Evolutionary conservation across 1,140 invertebrate genomes (phyloP).

Genomic region (Choristoneura fumiferana): DNA sequence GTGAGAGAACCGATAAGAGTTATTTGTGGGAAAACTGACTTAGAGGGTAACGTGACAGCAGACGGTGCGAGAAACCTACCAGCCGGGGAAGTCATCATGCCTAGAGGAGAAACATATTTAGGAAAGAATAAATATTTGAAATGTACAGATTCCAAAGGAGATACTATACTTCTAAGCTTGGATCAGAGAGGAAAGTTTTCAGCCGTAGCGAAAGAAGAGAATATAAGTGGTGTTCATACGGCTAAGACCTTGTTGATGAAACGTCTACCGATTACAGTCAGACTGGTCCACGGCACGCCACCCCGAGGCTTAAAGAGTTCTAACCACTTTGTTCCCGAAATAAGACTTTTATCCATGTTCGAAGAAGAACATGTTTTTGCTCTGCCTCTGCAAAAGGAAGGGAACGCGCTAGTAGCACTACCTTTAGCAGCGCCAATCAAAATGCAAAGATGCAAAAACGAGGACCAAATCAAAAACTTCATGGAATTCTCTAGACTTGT

Average conservation of each 20-base stretch:
- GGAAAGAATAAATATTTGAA: constrained; percentile 88
- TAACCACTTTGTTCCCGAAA: constrained; percentile 89
- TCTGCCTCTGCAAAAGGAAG: constrained; percentile 89
- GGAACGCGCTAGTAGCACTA: constrained; percentile 87
- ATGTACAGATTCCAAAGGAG: constrained; percentile 91
- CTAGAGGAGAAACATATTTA: constrained; percentile 84
- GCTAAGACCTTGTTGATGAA: constrained; percentile 92
- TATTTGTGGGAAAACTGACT: constrained; percentile 84
- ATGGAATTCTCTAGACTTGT: constrained; percentile 89
- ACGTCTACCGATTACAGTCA: constrained; percentile 92
- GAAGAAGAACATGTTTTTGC: constrained; percentile 93
- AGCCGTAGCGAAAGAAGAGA: constrained; percentile 92
- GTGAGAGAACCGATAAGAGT: constrained; percentile 93
- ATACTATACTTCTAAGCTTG: constrained; percentile 89
- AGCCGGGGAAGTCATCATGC: constrained; percentile 89
- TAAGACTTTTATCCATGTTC: constrained; percentile 90
- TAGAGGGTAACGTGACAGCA: constrained; percentile 82
- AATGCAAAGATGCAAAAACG: constrained; percentile 90
- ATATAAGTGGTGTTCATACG: constrained; percentile 95
- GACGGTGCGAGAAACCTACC: constrained; percentile 86
- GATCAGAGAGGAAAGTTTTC: constrained; percentile 95
- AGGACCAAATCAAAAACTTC: constrained; percentile 87
- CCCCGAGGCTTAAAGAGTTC: constrained; percentile 88
- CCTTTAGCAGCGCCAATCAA: constrained; percentile 92
- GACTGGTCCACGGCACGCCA: constrained; percentile 92